Conservation (phyloP, 2,888 invertebrate species). For the Hydriomena furcata region DNA sequence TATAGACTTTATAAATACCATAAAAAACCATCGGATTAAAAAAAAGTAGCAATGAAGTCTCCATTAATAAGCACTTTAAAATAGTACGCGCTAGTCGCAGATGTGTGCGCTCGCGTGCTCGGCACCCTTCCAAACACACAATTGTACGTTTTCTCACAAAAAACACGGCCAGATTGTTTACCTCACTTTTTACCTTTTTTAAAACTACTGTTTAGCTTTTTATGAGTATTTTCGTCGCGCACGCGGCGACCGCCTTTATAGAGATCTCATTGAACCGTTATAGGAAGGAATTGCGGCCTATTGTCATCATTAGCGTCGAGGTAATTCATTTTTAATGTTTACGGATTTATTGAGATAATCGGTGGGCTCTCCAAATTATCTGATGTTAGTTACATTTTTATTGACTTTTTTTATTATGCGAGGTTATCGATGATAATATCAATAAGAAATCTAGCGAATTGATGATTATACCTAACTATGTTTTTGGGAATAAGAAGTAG, state of each 20-base stretch:
- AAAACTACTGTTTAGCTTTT: slow-evolving; percentile 72
- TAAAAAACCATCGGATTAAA: slow-evolving; percentile 1
- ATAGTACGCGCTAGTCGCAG: slow-evolving; percentile 48
- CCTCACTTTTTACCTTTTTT: slow-evolving; percentile 81
- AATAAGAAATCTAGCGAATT: background rate
- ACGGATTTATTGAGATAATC: slow-evolving; percentile 65
- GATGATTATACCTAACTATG: too few species aligned
- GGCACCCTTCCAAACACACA: slow-evolving; percentile 66
- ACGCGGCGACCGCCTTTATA: slow-evolving; percentile 71
- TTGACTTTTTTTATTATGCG: slow-evolving; percentile 26
- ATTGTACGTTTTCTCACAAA: slow-evolving; percentile 63
- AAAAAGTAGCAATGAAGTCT: slow-evolving; percentile 10
- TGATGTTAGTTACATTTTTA: slow-evolving; percentile 36
- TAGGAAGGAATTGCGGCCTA: slow-evolving; percentile 53
- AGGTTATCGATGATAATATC: background rate
- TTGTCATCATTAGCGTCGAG: slow-evolving; percentile 64
- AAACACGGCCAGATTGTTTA: slow-evolving; percentile 78
- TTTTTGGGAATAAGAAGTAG: too few species aligned
- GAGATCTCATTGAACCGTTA: slow-evolving; percentile 68
- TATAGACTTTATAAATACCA: too few species aligned
- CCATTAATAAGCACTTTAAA: slow-evolving; percentile 26
- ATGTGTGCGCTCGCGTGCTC: slow-evolving; percentile 65
- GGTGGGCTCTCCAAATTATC: slow-evolving; percentile 48
- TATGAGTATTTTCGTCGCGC: slow-evolving; percentile 74
- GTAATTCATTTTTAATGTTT: slow-evolving; percentile 76